A percentile compares a stretch with the other conserved stretches of the same genome.
These are phyloP conservation scores for Pelodytes ibericus DNA, from an alignment of 2,797 vertebrate species.

Conservation along the genomic window DNA sequence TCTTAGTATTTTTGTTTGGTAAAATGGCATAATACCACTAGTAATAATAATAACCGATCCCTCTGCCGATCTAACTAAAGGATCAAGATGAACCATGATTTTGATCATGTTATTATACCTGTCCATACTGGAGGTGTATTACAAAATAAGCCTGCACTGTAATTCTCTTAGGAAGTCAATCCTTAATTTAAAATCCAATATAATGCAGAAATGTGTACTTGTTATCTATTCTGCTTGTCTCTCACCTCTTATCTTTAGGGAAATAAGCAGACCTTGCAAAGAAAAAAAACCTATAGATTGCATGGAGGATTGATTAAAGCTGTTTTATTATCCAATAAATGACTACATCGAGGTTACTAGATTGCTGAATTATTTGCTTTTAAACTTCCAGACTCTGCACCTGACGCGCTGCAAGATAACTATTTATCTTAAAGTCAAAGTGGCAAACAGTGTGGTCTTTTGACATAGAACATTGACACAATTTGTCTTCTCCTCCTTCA, in stretches of 20 bases:
- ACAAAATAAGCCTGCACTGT: neutral
- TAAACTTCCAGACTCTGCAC: conserved; percentile 81
- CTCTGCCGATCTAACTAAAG: neutral
- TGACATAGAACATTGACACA: conserved; percentile 93
- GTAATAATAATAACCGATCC: no score
- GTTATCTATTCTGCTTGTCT: conserved; percentile 56
- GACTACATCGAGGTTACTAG: conserved; percentile 87
- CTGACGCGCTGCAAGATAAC: conserved; percentile 95
- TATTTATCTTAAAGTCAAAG: conserved; percentile 89
- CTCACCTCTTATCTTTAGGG: conserved; percentile 59
- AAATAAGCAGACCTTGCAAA: conserved; percentile 72
- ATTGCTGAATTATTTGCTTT: conserved; percentile 82
- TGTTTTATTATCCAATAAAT: conserved; percentile 77
- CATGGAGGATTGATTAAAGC: conserved; percentile 84
- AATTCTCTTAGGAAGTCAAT: neutral
- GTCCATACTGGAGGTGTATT: neutral
- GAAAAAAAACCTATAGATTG: conserved; percentile 74
- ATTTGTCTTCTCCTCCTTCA: conserved; percentile 93
- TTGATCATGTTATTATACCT: neutral
- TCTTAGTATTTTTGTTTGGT: no score
- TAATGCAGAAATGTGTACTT: conserved; percentile 41
- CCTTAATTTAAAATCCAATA: conserved; percentile 12
- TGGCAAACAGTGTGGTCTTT: conserved; percentile 93
- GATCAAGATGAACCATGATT: neutral
- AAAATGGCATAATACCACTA: no score